A percentile compares a stretch with the other conserved stretches of the same genome.
Evolutionary conservation across 2,888 invertebrate species (phyloP).

Genomic region (Leucophora obtusa): DNA sequence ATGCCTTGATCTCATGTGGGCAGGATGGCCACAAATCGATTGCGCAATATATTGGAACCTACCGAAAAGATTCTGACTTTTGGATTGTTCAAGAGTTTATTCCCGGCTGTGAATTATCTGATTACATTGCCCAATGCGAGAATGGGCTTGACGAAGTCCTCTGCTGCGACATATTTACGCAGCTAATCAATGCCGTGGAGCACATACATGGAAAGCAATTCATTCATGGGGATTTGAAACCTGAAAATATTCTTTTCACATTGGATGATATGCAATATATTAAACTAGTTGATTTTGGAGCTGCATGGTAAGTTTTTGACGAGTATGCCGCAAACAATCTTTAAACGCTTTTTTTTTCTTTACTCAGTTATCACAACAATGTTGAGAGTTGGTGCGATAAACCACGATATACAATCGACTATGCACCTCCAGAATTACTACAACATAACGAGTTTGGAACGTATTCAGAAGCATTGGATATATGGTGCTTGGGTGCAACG

Average conservation of each 20-base stretch:
- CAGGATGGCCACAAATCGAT: constrained; percentile 94
- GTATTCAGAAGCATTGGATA: constrained; percentile 95
- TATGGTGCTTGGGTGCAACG: constrained; percentile 97
- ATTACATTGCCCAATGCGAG: constrained; percentile 81
- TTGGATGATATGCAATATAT: constrained; percentile 80
- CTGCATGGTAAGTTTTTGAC: constrained; percentile 81
- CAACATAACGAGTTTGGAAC: constrained; percentile 72
- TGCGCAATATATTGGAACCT: constrained; percentile 87
- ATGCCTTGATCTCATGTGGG: constrained; percentile 89
- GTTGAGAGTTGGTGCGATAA: constrained; percentile 77
- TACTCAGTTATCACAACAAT: constrained; percentile 43
- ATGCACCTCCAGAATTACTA: constrained; percentile 97
- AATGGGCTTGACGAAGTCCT: constrained; percentile 86
- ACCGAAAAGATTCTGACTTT: constrained; percentile 89
- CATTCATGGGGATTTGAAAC: constrained; percentile 96
- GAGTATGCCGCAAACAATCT: not conserved
- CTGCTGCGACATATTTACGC: constrained; percentile 88
- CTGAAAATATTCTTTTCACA: constrained; percentile 84
- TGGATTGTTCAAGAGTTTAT: constrained; percentile 94
- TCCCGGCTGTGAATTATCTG: constrained; percentile 89
- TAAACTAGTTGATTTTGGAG: constrained; percentile 97
- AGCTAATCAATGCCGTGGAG: constrained; percentile 89
- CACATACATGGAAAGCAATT: constrained; percentile 91
- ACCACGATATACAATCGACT: constrained; percentile 92
- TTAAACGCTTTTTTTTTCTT: constrained; percentile 45